Evolutionary conservation across 2,797 vertebrate genomes (phyloP).

Genomic region (Thamnophis elegans): DNA sequence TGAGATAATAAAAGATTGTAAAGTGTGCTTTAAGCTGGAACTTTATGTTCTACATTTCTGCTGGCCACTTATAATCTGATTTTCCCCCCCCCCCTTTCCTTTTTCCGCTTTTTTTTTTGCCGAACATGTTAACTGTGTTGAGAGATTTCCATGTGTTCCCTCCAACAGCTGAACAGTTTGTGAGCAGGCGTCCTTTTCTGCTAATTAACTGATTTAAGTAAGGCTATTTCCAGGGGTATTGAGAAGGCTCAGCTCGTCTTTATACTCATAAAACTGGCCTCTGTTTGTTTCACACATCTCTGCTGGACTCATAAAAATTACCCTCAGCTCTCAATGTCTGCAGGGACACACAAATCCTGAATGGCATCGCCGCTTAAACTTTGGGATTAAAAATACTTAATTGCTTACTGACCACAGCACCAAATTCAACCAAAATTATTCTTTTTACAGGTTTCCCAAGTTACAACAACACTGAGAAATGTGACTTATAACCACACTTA

Average conservation of each 20-base stretch:
- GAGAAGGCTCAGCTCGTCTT: constrained; percentile 70
- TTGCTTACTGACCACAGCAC: constrained; percentile 75
- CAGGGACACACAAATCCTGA: constrained; percentile 60
- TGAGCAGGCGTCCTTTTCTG: constrained; percentile 68
- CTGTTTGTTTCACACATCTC: constrained; percentile 69
- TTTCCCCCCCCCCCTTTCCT: neutral
- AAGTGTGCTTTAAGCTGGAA: constrained; percentile 27
- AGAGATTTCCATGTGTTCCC: constrained; percentile 34
- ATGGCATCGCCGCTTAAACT: constrained; percentile 59
- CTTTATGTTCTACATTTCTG: constrained; percentile 22
- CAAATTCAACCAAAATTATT: constrained; percentile 60
- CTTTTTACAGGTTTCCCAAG: neutral
- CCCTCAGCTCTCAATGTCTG: constrained; percentile 60
- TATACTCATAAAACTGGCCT: constrained; percentile 75
- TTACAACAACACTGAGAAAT: neutral
- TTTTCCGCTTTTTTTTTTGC: accelerated
- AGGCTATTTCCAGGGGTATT: constrained; percentile 72
- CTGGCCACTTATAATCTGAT: neutral
- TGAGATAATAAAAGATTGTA: constrained; percentile 16
- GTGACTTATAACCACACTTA: neutral
- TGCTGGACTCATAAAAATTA: constrained; percentile 71
- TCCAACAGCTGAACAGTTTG: constrained; percentile 63
- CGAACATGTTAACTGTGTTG: constrained; percentile 13
- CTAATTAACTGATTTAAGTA: constrained; percentile 71
- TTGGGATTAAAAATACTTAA: constrained; percentile 79